Conservation (phyloP, 2,113 vertebrate genomes). For the Balaenoptera acutorostrata region DNA sequence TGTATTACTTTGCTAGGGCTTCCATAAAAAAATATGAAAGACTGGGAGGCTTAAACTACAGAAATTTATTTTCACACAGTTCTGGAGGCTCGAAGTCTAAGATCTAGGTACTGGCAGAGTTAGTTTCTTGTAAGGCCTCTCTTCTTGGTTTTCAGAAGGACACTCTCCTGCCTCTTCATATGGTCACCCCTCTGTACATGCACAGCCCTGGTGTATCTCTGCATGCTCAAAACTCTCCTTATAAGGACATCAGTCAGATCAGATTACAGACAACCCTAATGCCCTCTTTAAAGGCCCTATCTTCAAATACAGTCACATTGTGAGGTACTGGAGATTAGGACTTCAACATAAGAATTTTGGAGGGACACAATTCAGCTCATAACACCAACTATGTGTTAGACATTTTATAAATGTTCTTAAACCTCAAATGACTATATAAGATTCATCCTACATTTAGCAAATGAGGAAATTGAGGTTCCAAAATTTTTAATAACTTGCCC, state of each 20-base stretch:
- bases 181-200: accelerated
- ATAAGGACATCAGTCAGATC: not conserved
- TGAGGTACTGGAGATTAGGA: not conserved
- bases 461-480: not conserved
- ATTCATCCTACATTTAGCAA: not conserved
- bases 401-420: not conserved
- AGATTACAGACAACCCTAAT: not conserved
- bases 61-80: not conserved
- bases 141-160: not conserved
- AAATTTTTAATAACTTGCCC: not conserved
- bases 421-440: not conserved
- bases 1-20: not conserved
- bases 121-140: not conserved
- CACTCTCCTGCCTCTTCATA: not conserved
- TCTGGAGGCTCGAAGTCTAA: not conserved
- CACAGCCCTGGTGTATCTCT: not conserved
- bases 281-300: not conserved
- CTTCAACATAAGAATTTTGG: not conserved
- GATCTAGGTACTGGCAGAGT: not conserved
- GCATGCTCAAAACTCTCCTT: not conserved
- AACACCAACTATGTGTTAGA: not conserved
- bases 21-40: not conserved
- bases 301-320: not conserved
- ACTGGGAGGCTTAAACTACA: not conserved
- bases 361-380: not conserved